Base-by-base conservation (phyloP, 1,140 invertebrate genomes). In the Phymorhynchus buccinoides region DNA sequence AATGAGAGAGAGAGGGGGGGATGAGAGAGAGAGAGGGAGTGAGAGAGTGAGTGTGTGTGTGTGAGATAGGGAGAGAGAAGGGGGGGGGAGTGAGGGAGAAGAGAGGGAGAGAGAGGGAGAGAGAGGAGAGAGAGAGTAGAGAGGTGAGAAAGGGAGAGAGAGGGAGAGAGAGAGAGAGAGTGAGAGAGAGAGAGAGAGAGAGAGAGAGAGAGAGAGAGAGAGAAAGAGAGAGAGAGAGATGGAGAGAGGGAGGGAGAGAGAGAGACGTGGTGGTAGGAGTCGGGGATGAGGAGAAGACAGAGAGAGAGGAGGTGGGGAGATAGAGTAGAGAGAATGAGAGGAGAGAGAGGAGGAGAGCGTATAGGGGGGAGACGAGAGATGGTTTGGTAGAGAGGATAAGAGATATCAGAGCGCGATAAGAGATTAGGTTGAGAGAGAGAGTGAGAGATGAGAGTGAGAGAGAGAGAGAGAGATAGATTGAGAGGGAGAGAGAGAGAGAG, bases 111-210 rank as follows among this genome's bases (percentile, higher is more conserved):
- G 3, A 12, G 71, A 37, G 30, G 30, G 12, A 27, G 30, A 27
- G 12, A 32, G 27, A 27, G 27, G 18, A 27, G 56, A 62, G 56
- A 62, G 18, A 62, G 56, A 62, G 44, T 48, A 18, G 7, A 27
- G 71, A 14, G 18, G 32, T 32, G 39, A 75, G 71, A 41, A 14
- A 32, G 32, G n/a, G 68, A 71, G 68, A n/a, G 68, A 71, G 7
- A 27, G 68, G n/a, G 35, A 71, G 68, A 71, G 68, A 27, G 68
- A 71, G 27, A 71, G 27, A 75, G 39, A 37, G 71, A 75, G 71
- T 32, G 39, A 75, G 71, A 27, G 32, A 27, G 18, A 22, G 56
- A 62, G 18, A 62, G 3, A 62, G 3, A 14, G 18, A 62, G 27
- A 48, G 18, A 3, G 7, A 62, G 56, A 62, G 3, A 62, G 56